Base-by-base conservation (phyloP, 2,797 vertebrate species). In the Geotrypetes seraphini region DNA sequence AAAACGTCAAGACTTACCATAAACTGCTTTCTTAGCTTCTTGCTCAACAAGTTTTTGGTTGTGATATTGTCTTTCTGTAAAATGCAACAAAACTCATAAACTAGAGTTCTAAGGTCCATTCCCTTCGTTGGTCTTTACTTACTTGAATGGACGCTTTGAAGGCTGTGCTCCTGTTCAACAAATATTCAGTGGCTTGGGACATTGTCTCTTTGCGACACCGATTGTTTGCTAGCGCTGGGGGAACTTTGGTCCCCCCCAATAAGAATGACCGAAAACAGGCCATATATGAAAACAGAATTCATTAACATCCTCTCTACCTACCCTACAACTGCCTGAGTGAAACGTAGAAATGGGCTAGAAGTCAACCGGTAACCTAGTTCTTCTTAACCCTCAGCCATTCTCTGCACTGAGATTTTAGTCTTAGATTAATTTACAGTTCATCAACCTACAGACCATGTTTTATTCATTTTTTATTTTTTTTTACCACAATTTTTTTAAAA, bases 31-130 rank as follows among this genome's bases (percentile, higher is more conserved):
- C 67, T 68, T 12, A 53, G 58, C 37, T 64, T 51, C 60, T 69
- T 69, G 66, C 66, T 77, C 39, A 81, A 52, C 19, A 78, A 39
- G 28, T 51, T 53, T 2, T 56, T 60, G 16, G 52, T 64, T 63
- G 60, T 71, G 27, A 75, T 59, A n/a, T 33, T 22, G 33, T 80
- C 74, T 31, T 50, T 63, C 77, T 78, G 52, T 28, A 73, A 67
- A 47, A 53, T n/a, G n/a, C n/a, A n/a, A n/a, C n/a, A n/a, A n/a
- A n/a, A n/a, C n/a, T n/a, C n/a, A n/a, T n/a, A n/a, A n/a, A n/a
- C n/a, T n/a, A n/a, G n/a, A n/a, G n/a, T n/a, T n/a, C n/a, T n/a
- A n/a, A n/a, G n/a, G n/a, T n/a, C n/a, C n/a, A n/a, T n/a, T n/a
- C n/a, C n/a, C n/a, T n/a, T n/a, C n/a, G 7, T 47, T 31, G 13